phyloP scores from a whole-genome alignment of 2,113 vertebrate genomes.

The Calidris pygmaea region DNA sequence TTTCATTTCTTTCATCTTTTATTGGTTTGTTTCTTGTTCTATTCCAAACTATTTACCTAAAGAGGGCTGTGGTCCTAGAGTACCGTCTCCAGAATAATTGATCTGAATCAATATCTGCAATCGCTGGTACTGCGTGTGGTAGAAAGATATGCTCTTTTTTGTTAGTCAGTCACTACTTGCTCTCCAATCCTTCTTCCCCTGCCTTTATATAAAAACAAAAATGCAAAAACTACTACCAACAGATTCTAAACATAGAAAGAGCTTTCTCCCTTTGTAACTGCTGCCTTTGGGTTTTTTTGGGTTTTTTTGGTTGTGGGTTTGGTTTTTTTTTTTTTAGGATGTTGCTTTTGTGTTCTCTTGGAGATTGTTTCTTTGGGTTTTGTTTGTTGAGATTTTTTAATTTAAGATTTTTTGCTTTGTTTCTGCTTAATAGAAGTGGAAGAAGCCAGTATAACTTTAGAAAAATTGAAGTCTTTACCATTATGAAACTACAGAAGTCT shows the following conservation, averaged over 20 bases:
- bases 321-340: background rate
- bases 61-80: background rate
- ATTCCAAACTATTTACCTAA: background rate
- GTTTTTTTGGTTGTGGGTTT: no score
- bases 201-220: background rate
- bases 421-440: background rate
- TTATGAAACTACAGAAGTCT: background rate
- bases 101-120: background rate
- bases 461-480: background rate
- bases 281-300: no score
- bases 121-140: background rate
- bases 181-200: background rate
- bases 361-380: background rate
- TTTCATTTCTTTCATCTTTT: background rate
- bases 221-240: background rate
- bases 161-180: background rate
- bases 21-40: background rate
- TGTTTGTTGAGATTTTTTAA: background rate
- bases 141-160: background rate
- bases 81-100: background rate
- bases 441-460: background rate
- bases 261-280: background rate
- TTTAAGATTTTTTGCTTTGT: background rate
- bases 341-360: background rate
- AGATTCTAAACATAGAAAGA: background rate